Conservation (phyloP, 2,797 vertebrate species). For the Sebastes vulpes region DNA sequence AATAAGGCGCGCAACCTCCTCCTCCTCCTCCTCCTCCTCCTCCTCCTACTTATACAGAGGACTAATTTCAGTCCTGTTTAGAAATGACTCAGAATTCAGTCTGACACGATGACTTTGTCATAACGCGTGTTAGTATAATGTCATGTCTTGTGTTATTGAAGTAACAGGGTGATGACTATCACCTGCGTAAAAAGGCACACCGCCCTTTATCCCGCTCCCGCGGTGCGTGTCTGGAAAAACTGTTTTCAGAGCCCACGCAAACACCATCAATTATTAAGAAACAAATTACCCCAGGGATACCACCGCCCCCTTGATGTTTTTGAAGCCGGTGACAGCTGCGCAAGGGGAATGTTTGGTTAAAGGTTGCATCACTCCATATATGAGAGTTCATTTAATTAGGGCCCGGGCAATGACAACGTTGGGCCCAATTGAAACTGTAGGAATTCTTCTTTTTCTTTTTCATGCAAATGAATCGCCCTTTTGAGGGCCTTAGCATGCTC, state of each 20-base stretch:
- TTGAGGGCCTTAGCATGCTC: too few relatives aligned
- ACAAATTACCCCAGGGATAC: constrained; percentile 80
- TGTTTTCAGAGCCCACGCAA: constrained; percentile 83
- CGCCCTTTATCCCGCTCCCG: constrained; percentile 76
- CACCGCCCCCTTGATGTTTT: constrained; percentile 67
- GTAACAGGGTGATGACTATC: constrained; percentile 80
- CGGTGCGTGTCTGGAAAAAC: constrained; percentile 86
- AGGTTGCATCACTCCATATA: constrained; percentile 62
- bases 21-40: neutral
- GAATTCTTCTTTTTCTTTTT: too few relatives aligned
- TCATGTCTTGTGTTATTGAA: constrained; percentile 75
- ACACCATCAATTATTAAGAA: constrained; percentile 88
- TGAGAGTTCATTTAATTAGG: constrained; percentile 14
- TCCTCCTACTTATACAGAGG: neutral
- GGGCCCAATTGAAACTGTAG: too few relatives aligned
- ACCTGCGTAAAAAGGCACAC: constrained; percentile 72
- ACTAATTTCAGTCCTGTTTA: constrained; percentile 65
- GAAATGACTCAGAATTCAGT: constrained; percentile 71
- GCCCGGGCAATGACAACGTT: too few relatives aligned
- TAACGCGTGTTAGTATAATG: constrained; percentile 68
- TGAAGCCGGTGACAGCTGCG: constrained; percentile 74
- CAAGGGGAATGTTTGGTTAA: constrained; percentile 61
- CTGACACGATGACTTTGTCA: constrained; percentile 70
- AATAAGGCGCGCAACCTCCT: constrained; percentile 35
- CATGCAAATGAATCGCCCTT: too few relatives aligned